Evolutionary conservation across 1,140 invertebrate species (phyloP).

Genomic region (Hetaerina americana): DNA sequence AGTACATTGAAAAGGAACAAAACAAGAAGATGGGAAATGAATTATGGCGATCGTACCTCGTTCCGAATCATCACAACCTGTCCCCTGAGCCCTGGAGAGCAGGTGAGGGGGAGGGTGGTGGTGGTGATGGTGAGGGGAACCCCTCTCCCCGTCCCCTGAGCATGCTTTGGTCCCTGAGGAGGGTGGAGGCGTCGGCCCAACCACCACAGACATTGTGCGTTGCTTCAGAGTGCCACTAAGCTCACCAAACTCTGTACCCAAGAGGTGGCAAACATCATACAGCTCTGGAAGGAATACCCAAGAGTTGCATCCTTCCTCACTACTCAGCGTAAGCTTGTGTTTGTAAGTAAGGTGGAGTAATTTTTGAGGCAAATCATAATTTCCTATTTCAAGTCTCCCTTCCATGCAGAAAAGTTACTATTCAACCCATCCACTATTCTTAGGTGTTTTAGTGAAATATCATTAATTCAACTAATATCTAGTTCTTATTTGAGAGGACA

Average conservation of each 20-base stretch:
- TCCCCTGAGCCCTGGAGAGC: background rate
- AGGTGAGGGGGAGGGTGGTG: background rate
- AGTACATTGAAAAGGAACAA: background rate
- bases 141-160: background rate
- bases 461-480: no score
- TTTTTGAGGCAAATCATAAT: no score
- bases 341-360: no score
- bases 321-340: background rate
- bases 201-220: slow-evolving; percentile 8
- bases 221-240: slow-evolving; percentile 11
- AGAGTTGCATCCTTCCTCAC: background rate
- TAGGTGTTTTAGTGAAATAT: no score
- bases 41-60: background rate
- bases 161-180: background rate
- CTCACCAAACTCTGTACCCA: slow-evolving; percentile 26
- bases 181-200: background rate
- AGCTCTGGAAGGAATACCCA: slow-evolving; percentile 27
- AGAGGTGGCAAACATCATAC: slow-evolving; percentile 31
- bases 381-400: no score
- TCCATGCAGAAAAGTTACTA: no score
- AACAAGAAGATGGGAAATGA: background rate
- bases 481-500: no score
- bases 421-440: no score
- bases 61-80: background rate
- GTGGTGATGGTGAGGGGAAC: background rate